Base-by-base conservation (phyloP, 2,113 vertebrate species). In the Hippocampus mohnikei region DNA sequence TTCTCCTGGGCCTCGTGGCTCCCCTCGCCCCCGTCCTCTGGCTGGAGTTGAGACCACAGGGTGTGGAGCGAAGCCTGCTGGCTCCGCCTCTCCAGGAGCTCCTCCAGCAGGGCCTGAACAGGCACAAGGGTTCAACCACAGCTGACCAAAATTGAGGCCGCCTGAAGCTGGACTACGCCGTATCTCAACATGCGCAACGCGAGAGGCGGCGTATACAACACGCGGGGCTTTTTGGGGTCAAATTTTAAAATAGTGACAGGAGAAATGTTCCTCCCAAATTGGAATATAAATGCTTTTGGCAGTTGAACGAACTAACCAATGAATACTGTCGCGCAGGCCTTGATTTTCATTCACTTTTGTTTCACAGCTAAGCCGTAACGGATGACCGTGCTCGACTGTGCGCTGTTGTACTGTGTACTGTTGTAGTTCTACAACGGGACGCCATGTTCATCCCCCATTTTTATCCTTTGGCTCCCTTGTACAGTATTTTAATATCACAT, bases 1-100 rank as follows among this genome's bases (percentile, higher is more conserved):
- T 96, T 95, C 88, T 98, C 95, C 64, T 82, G 84, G 21, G 93
- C 93, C 80, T 98, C 95, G 6, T 67, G 52, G 13, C 89, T 91
- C 27, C 94, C 92, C 44, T 91, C 93, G 0, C 74, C 85, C 0
- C 81, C 80, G 0, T 89, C 91, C 56, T 93, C 91, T 0, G 89
- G 82, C 50, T 94, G 92, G 66, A 98, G 92, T 87, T 90, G 90
- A 50, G 85, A 76, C 70, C 92, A 91, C 77, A 98, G 92, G n/a
- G 94, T 93, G 75, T 94, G 93, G 33, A 98, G 91, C 5, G 92
- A 79, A 13, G 84, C 87, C 62, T 94, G 94, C 81, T 92, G 91
- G 5, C 71, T 79, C 67, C 92, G 92, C n/a, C 81, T 70, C 79
- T 84, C 87, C 74, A 81, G 71, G 21, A 99, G 91, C 84, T 97